Evolutionary conservation across 2,797 vertebrate species (phyloP).

Genomic region (Rhyacichthys aspro): DNA sequence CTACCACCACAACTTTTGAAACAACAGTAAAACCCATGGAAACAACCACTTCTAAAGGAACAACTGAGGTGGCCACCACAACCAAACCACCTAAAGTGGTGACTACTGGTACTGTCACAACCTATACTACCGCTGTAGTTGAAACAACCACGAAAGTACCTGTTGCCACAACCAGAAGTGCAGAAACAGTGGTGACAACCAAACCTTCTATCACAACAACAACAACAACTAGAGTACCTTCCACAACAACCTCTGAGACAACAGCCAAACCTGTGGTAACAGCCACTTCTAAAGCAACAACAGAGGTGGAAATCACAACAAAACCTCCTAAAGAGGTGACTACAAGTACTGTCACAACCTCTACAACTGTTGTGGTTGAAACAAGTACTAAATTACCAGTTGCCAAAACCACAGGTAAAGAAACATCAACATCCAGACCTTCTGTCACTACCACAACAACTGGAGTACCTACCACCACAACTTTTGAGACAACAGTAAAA

Average conservation of each 20-base stretch:
- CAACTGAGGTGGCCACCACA: too few species aligned
- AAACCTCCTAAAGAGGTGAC: background rate
- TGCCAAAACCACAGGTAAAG: background rate
- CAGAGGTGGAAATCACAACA: background rate
- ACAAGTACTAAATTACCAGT: background rate
- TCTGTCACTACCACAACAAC: background rate
- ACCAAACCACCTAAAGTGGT: too few species aligned
- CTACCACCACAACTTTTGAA: background rate
- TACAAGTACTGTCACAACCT: background rate
- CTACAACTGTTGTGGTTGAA: background rate
- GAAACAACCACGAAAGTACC: background rate
- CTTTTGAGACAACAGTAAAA: background rate
- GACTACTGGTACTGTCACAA: too few species aligned
- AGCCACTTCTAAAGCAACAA: background rate
- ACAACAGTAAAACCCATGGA: too few species aligned
- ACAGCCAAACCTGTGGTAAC: background rate
- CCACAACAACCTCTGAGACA: background rate
- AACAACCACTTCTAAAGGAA: too few species aligned
- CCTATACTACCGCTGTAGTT: background rate
- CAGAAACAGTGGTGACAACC: too few species aligned
- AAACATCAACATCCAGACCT: background rate
- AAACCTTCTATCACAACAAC: background rate
- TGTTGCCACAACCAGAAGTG: too few species aligned
- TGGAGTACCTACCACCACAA: background rate
- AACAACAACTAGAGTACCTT: background rate